Base-by-base conservation (phyloP, 2,888 invertebrate species). In the Epicampocera succincta region DNA sequence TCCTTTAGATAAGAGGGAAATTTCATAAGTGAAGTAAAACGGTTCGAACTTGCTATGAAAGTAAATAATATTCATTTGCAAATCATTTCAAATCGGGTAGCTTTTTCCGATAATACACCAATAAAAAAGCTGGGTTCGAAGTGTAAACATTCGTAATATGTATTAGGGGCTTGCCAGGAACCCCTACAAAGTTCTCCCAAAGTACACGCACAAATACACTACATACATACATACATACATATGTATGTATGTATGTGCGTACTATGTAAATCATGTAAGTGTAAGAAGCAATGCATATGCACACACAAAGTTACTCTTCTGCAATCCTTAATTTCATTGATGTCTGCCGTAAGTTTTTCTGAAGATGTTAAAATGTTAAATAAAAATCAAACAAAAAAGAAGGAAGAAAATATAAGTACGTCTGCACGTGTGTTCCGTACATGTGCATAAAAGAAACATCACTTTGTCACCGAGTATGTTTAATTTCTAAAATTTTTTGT, bases 351-450 rank as follows among this genome's bases (percentile, higher is more conserved):
- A 17, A 40, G 33, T 42, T 58, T 71, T 19, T 33, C 33, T 44
- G 19, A 65, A 72, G 65, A 72, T n/a, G n/a, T n/a, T n/a, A n/a
- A 72, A 63, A 78, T 33, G 54, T 75, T 46, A 54, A 66, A 63
- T 44, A 66, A 50, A 50, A 40, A 42, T 11, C 73, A 65, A 48
- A 40, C 40, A 33, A 50, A 75, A 68, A 54, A 60, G 9, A 33
- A 9, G 33, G 3, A 33, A 9, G 8, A 8, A 33, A 1, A 9
- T 61, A 42, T 61, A 58, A 52, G 65, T 66, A 54, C 54, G 48
- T 54, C 60, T 56, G 63, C 44, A 15, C 44, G 25, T 40, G 56
- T 46, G 29, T 46, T 25, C 2, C 25, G 25, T 25, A 25, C 33
- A 33, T 33, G 33, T 33, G 5, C 33, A 33, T 33, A 33, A 33